These are phyloP conservation scores for Psophia crepitans DNA, from an alignment of 2,113 vertebrate species.

Conservation along the genomic window DNA sequence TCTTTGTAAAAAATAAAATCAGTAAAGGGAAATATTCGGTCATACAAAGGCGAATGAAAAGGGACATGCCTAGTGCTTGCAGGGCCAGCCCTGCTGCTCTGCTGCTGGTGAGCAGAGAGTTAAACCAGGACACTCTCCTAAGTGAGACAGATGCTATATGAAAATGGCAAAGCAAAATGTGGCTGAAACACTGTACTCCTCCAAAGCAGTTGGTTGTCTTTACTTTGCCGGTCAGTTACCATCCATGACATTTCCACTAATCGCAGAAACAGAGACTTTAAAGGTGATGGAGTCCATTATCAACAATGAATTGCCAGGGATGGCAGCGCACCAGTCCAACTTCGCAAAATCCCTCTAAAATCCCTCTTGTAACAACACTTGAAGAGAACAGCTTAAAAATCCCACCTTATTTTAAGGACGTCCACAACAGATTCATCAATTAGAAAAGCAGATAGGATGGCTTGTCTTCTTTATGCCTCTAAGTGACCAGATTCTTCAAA, in stretches of 20 bases:
- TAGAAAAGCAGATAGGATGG: background rate
- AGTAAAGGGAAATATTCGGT: background rate
- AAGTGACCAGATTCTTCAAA: background rate
- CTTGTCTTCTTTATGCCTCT: background rate
- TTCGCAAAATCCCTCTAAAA: conserved; percentile 19
- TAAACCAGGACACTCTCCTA: conserved; percentile 30
- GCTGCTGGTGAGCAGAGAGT: conserved; percentile 3
- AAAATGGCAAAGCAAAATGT: conserved; percentile 2
- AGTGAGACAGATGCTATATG: background rate
- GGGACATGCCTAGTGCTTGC: background rate
- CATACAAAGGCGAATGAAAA: conserved; percentile 20
- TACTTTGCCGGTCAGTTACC: background rate
- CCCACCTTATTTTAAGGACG: conserved; percentile 8
- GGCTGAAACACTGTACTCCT: background rate
- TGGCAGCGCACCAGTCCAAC: conserved; percentile 22
- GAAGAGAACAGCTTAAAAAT: conserved; percentile 2
- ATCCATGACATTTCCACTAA: conserved; percentile 48
- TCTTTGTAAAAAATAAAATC: conserved; percentile 42
- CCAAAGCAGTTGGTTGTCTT: conserved; percentile 32
- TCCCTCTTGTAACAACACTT: conserved; percentile 15
- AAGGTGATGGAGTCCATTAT: conserved; percentile 37
- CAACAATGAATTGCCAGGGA: conserved; percentile 61
- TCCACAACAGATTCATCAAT: background rate
- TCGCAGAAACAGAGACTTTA: conserved; percentile 36
- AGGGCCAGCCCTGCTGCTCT: background rate